These are phyloP conservation scores for Drosophila parabipectinata DNA, from an alignment of 1,140 invertebrate genomes.

Conservation along the genomic window DNA sequence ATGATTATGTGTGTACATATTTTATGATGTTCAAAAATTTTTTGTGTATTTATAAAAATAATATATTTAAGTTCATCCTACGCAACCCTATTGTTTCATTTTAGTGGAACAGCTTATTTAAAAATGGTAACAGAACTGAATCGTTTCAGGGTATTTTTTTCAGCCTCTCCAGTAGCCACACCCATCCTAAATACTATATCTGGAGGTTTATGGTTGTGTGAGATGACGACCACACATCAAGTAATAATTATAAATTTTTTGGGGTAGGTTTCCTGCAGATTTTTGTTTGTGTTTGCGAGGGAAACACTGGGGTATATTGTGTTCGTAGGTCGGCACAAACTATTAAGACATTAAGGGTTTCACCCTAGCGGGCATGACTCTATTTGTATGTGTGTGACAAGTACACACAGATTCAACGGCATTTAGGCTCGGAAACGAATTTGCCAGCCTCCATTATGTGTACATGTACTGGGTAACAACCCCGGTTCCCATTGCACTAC, in stretches of 20 bases:
- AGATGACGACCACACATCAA: conserved; percentile 68
- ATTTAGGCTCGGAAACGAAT: conserved; percentile 11
- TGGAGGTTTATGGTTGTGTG: conserved; percentile 3
- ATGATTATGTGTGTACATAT: too few relatives aligned
- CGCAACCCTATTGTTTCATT: too few relatives aligned
- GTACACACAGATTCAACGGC: conserved; percentile 5
- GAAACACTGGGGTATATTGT: neutral
- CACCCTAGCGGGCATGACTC: conserved; percentile 53
- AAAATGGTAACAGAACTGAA: conserved; percentile 20
- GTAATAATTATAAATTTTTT: conserved; percentile 71
- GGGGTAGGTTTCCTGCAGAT: conserved; percentile 66
- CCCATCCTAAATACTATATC: conserved; percentile 23
- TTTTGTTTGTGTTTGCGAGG: neutral
- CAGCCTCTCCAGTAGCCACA: conserved; percentile 21
- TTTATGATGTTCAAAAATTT: too few relatives aligned
- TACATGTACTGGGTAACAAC: neutral
- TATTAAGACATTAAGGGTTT: conserved; percentile 64
- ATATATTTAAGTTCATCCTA: neutral
- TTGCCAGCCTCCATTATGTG: conserved; percentile 3
- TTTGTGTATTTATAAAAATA: neutral
- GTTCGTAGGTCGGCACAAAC: conserved; percentile 15
- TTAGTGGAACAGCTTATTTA: neutral
- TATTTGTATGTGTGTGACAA: conserved; percentile 32
- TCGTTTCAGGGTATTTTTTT: conserved; percentile 28
- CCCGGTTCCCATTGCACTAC: neutral